Conservation (phyloP, 2,888 invertebrate species). For the Parascotia fuliginaria region DNA sequence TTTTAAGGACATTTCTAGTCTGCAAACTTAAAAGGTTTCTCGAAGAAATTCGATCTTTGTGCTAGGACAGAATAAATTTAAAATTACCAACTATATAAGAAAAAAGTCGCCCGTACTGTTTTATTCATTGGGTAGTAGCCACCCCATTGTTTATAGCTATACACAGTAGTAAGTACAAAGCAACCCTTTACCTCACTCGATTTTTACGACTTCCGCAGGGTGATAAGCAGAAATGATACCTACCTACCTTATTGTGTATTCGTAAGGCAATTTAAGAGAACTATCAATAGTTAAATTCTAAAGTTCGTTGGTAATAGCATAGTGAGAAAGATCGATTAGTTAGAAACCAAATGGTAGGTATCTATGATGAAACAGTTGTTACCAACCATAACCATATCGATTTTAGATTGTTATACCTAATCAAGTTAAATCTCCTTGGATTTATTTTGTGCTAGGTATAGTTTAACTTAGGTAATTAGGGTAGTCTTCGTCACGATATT, state of each 20-base stretch:
- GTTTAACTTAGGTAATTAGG: too few species aligned
- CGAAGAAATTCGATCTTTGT: background rate
- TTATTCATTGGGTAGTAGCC: slow-evolving; percentile 8
- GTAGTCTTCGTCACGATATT: too few species aligned
- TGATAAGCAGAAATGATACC: slow-evolving; percentile 16
- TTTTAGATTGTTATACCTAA: background rate
- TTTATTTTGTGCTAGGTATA: too few species aligned
- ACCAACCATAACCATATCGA: background rate
- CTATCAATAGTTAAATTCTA: too few species aligned
- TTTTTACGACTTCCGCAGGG: slow-evolving; percentile 21
- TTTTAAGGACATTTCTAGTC: background rate
- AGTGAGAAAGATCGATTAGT: too few species aligned
- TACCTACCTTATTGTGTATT: slow-evolving; percentile 5
- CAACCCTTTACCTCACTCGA: slow-evolving; percentile 20
- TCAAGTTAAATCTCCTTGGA: too few species aligned
- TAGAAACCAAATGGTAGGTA: too few species aligned
- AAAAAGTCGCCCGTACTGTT: background rate
- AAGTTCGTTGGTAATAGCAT: too few species aligned
- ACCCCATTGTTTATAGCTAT: slow-evolving; percentile 6
- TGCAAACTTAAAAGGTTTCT: background rate
- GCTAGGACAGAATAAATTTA: background rate
- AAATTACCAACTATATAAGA: background rate
- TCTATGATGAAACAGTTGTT: too few species aligned
- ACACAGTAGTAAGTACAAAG: slow-evolving; percentile 6
- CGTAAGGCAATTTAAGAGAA: background rate